phyloP scores from a whole-genome alignment of 2,888 invertebrate genomes.

The Alitta virens region DNA sequence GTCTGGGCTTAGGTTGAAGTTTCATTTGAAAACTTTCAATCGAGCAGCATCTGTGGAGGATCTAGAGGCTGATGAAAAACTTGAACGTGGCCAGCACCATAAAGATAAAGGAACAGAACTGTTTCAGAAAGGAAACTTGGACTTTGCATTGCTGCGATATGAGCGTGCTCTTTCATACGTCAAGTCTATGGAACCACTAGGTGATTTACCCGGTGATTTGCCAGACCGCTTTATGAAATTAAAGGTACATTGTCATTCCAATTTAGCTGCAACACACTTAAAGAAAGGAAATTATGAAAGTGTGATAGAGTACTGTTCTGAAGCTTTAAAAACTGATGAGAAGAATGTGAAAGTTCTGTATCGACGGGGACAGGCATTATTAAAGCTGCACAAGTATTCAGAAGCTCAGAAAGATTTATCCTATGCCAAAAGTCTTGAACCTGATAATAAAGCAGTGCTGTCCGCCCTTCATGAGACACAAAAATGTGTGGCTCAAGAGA shows the following conservation, averaged over 20 bases:
- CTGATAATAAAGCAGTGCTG: slow-evolving; percentile 25
- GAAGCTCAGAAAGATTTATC: slow-evolving; percentile 24
- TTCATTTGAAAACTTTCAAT: slow-evolving; percentile 20
- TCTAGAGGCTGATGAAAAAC: slow-evolving; percentile 27
- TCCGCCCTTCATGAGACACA: slow-evolving; percentile 16
- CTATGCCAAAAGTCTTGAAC: slow-evolving; percentile 22
- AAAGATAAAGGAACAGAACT: slow-evolving; percentile 30
- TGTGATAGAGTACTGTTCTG: slow-evolving; percentile 72
- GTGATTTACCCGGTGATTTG: slow-evolving; percentile 9
- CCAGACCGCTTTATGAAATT: slow-evolving; percentile 13
- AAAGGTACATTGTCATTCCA: slow-evolving; percentile 26
- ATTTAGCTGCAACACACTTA: slow-evolving; percentile 51
- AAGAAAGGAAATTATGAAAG: slow-evolving; percentile 70
- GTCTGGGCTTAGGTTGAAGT: slow-evolving; percentile 24
- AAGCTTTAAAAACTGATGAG: slow-evolving; percentile 71
- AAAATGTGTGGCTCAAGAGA: slow-evolving; percentile 22
- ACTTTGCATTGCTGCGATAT: slow-evolving; percentile 27
- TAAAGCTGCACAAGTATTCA: slow-evolving; percentile 23
- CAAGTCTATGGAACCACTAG: slow-evolving; percentile 14
- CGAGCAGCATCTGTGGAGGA: slow-evolving; percentile 26
- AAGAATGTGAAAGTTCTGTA: slow-evolving; percentile 84
- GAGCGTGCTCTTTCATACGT: slow-evolving; percentile 20
- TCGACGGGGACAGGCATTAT: slow-evolving; percentile 69
- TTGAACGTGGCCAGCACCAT: slow-evolving; percentile 31
- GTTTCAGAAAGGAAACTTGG: slow-evolving; percentile 18